Percentiles rank a stretch among this genome's conserved stretches.
These are phyloP conservation scores for Epizoanthus scotinus DNA, from an alignment of 92 coral and sea anemone species.

Conservation along the genomic window DNA sequence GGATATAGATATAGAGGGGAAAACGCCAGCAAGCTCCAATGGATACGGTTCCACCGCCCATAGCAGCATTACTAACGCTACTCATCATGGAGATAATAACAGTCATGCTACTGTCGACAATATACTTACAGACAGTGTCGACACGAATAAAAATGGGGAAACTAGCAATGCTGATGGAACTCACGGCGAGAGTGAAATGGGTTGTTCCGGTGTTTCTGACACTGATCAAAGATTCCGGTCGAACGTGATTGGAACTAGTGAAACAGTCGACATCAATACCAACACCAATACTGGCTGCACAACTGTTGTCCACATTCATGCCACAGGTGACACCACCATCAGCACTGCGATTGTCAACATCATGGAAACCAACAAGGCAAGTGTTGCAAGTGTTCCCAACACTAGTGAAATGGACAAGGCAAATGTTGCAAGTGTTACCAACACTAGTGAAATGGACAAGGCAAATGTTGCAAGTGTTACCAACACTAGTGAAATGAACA, in stretches of 20 bases:
- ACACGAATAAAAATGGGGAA: not conserved
- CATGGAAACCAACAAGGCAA: not conserved
- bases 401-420: not conserved
- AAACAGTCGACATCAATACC: no score
- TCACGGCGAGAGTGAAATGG: no score
- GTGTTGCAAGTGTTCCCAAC: not conserved
- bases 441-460: not conserved
- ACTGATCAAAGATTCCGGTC: no score
- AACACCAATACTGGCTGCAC: no score
- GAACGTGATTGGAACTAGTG: no score
- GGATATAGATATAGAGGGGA: not conserved
- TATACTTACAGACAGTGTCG: not conserved
- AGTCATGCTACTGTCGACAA: not conserved
- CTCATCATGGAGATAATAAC: not conserved
- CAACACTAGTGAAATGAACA: not conserved
- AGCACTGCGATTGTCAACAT: not conserved
- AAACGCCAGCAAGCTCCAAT: not conserved
- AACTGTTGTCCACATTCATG: not conserved
- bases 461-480: not conserved
- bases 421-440: not conserved
- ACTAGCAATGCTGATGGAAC: no score
- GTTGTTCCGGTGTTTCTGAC: no score
- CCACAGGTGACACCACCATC: not conserved
- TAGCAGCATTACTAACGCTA: not conserved
- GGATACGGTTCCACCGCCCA: constrained; percentile 1